Percentiles rank a stretch among this genome's conserved stretches.
Evolutionary conservation across 2,888 invertebrate species (phyloP).

Genomic region (Pheosia gnoma): DNA sequence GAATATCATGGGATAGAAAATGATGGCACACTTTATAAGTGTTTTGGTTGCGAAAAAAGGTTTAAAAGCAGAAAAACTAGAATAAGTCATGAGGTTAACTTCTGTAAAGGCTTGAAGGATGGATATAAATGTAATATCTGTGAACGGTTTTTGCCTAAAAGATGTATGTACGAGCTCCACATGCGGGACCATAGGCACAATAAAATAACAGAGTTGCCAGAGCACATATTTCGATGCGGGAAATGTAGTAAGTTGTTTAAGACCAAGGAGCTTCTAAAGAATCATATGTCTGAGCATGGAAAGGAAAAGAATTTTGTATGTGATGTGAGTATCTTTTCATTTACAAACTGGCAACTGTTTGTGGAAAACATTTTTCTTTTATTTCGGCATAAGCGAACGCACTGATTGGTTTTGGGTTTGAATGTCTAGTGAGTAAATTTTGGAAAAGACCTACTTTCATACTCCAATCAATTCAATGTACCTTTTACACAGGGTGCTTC

Average conservation of each 20-base stretch:
- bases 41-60: constrained; percentile 71
- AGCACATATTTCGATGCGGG: constrained; percentile 63
- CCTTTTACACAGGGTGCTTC: too few relatives aligned
- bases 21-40: constrained; percentile 55
- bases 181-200: constrained; percentile 63
- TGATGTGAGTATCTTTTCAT: constrained; percentile 59
- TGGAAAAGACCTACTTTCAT: too few relatives aligned
- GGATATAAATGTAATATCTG: constrained; percentile 70
- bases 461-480: too few relatives aligned
- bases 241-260: constrained; percentile 60
- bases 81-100: constrained; percentile 60
- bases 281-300: constrained; percentile 55
- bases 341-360: not conserved
- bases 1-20: constrained; percentile 61
- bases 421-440: too few relatives aligned
- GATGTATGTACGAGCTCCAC: constrained; percentile 62
- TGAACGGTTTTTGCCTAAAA: constrained; percentile 56
- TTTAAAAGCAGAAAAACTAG: constrained; percentile 60
- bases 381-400: too few relatives aligned
- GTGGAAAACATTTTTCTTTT: too few relatives aligned
- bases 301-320: constrained; percentile 65
- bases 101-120: constrained; percentile 66
- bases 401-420: too few relatives aligned
- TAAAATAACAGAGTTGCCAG: constrained; percentile 46
- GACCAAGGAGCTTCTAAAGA: constrained; percentile 52